Evolutionary conservation across 2,797 vertebrate species (phyloP), one percentile per base, ranked within the genome.

Genomic region (Spinus olivaceus): DNA sequence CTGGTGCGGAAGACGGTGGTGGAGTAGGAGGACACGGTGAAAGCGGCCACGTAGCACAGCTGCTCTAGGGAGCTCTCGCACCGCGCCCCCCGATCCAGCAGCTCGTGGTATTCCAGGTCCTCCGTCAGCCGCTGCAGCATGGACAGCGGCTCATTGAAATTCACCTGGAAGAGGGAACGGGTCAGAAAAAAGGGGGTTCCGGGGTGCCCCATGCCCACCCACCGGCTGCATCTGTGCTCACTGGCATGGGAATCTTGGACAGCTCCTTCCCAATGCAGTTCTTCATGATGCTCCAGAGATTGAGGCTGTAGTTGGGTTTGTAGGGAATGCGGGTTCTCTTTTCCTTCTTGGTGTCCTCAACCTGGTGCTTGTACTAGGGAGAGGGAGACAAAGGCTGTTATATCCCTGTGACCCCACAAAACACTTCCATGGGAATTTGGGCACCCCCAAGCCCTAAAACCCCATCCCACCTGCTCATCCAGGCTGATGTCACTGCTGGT

Each of bases 221-320:
- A 0, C 8, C 0, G 0, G 21, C 44, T 21, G 32, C 1, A 0
- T 7, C 20, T 3, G 12, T 4, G 7, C 98, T 98, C 97, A 99
- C 99, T 44, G 99, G 99, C 99, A 99, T 99, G 19, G 99, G 99
- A 94, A 99, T 99, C 97, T 99, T 99, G 65, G 99, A 99, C 27
- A 99, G 98, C 90, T 99, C 99, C 94, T 99, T 99, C 60, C 99
- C 99, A 8, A 99, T 99, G 94, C 99, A 99, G 96, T 99, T 99
- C 96, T 99, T 99, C 99, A 99, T 99, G 92, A 99, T 99, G 97
- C 99, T 99, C 99, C 99, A 99, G 51, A 99, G 97, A 71, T 99
- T 99, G 97, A 99, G 98, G 96, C 99, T 99, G 90, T 99, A 99
- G 97, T 99, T 99, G 51, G 99, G 99, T 97, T 99, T 99, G 97